These are phyloP conservation scores for Loxodonta africana DNA, from an alignment of 2,113 vertebrate species.

Conservation along the genomic window DNA sequence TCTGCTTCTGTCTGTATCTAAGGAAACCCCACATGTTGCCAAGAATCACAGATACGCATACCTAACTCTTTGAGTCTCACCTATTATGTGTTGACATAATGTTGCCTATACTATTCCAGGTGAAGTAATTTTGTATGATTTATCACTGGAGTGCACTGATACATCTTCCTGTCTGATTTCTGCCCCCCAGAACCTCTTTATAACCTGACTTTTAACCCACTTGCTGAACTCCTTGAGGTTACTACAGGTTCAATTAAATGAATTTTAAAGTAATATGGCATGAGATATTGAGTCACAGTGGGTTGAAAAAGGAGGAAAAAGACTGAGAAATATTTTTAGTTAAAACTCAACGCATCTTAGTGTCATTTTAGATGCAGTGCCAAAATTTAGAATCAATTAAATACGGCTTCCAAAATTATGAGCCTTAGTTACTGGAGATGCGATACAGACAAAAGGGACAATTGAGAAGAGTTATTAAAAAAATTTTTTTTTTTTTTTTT, in stretches of 20 bases:
- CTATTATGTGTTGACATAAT: background rate
- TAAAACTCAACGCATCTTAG: conserved; percentile 25
- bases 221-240: background rate
- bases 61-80: background rate
- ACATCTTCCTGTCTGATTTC: background rate
- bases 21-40: background rate
- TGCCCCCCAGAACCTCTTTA: background rate
- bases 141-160: background rate
- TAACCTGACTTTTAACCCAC: background rate
- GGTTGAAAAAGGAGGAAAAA: background rate
- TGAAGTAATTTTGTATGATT: background rate
- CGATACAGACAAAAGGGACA: background rate
- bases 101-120: background rate
- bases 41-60: background rate
- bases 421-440: background rate
- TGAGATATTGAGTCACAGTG: background rate
- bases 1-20: background rate
- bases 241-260: background rate
- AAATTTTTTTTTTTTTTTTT: no score
- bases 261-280: background rate
- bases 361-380: background rate
- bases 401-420: background rate
- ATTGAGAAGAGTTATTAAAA: background rate
- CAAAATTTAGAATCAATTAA: conserved; percentile 22
- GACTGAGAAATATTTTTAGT: background rate